A percentile compares a stretch with the other conserved stretches of the same genome.
These are phyloP conservation scores for Aplidium turbinatum DNA, from an alignment of 23 tunicate genomes.

Conservation along the genomic window DNA sequence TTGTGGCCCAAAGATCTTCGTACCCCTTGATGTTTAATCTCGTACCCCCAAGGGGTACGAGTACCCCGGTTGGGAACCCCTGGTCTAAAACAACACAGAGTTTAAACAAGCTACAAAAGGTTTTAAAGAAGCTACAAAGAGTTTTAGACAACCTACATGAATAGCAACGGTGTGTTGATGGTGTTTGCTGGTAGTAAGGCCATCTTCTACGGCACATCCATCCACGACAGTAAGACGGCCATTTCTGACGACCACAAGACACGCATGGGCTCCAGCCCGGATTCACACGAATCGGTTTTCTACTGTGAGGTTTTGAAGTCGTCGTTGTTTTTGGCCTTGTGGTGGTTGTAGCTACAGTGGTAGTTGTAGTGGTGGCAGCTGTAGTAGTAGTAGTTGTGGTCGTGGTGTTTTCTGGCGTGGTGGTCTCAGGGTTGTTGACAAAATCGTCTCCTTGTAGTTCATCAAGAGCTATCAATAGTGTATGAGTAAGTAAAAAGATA, in stretches of 20 bases:
- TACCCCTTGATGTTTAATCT: no score
- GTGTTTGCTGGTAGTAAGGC: slow-evolving; percentile 49
- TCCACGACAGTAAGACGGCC: slow-evolving; percentile 77
- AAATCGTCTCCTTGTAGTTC: no score
- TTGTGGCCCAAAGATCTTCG: no score
- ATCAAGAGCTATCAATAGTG: no score
- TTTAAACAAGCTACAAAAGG: no score
- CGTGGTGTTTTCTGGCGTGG: neutral
- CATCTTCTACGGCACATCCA: slow-evolving; percentile 59
- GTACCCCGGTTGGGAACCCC: no score
- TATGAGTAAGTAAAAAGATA: no score
- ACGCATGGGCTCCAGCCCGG: slow-evolving; percentile 69
- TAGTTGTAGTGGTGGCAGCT: slow-evolving; percentile 10
- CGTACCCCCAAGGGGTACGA: no score
- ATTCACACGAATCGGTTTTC: slow-evolving; percentile 17
- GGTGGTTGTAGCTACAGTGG: slow-evolving; percentile 15
- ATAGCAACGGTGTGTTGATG: slow-evolving; percentile 53
- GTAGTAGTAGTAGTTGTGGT: slow-evolving; percentile 8
- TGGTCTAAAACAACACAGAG: no score
- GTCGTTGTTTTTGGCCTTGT: slow-evolving; percentile 5
- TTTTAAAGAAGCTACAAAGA: no score
- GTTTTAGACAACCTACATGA: no score
- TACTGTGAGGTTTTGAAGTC: slow-evolving; percentile 10
- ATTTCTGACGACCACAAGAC: slow-evolving; percentile 34
- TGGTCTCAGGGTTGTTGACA: no score